Evolutionary conservation across 2,797 vertebrate species (phyloP), one percentile per base, ranked within the genome.

Genomic region (Sarcophilus harrisii): DNA sequence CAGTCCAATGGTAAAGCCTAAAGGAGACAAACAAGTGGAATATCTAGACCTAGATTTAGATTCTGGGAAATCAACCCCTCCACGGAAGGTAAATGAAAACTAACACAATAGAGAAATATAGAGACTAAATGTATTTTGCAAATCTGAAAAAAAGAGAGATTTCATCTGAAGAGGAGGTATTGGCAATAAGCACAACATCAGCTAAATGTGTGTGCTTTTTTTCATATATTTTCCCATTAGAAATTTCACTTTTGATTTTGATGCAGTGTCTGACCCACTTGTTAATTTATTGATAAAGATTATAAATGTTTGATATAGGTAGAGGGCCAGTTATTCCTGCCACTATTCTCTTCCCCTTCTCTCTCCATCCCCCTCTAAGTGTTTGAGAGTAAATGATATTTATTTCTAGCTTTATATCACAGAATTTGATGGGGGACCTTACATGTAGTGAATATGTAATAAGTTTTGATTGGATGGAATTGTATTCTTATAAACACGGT

Each of bases 21-120:
- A 99, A 98, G 99, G 99, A 98, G 99, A 99, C 98, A 99, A 99
- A 96, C 99, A 99, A 98, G 99, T 99, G 97, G 99, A 99, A 98
- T 99, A 99, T 98, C 99, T 99, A 96, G 99, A 99, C 98, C 98
- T 99, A 97, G 99, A 99, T 97, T 99, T 99, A 81, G 99, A 99
- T 97, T 99, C 99, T 0, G 99, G 99, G 95, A 99, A 99, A 97
- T 99, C 99, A 95, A 99, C 99, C n/a, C 99, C 99, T 96, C 99
- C 99, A 96, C 99, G 99, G 94, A 99, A 99, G 99, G 99, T 99
- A 98, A 98, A 98, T 29, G 27, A 57, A 90, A 90, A 57, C 4
- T 21, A 6, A 87, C 13, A 0, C 58, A 60, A 16, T 90, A 0
- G 38, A 18, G n/a, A 45, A 49, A 45, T 81, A 73, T 2, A 45